Conservation (phyloP, 2,888 invertebrate genomes). For the Ferrisia virgata region DNA sequence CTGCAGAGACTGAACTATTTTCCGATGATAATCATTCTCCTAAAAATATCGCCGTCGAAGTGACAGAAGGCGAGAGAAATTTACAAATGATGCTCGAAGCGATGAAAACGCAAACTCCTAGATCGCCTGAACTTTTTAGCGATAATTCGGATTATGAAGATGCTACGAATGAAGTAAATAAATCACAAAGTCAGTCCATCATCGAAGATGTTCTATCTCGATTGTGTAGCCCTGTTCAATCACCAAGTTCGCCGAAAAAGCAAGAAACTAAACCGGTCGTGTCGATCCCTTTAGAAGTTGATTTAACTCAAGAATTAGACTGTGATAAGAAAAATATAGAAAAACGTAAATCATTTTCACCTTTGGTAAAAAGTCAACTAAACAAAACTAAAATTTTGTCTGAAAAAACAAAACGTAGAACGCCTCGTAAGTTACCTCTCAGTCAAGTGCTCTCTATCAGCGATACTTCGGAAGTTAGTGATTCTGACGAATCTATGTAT, state of each 20-base stretch:
- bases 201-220: background rate
- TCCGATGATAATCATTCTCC: background rate
- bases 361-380: background rate
- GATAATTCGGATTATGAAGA: background rate
- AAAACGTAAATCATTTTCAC: conserved; percentile 32
- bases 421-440: background rate
- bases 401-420: background rate
- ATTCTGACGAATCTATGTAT: conserved; percentile 28
- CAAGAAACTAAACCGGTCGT: background rate
- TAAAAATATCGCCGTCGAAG: background rate
- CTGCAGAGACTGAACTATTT: background rate
- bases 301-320: background rate
- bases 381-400: background rate
- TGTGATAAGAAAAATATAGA: background rate
- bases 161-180: background rate
- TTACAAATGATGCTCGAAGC: background rate
- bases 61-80: conserved; percentile 24
- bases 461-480: background rate
- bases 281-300: background rate
- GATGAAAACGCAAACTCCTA: background rate
- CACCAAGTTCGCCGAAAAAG: background rate
- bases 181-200: background rate
- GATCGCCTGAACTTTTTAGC: conserved; percentile 20
- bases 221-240: background rate
- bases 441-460: background rate